A percentile compares a stretch with the other conserved stretches of the same genome.
These are phyloP conservation scores for Diploptera punctata DNA, from an alignment of 2,888 invertebrate genomes.

Conservation along the genomic window DNA sequence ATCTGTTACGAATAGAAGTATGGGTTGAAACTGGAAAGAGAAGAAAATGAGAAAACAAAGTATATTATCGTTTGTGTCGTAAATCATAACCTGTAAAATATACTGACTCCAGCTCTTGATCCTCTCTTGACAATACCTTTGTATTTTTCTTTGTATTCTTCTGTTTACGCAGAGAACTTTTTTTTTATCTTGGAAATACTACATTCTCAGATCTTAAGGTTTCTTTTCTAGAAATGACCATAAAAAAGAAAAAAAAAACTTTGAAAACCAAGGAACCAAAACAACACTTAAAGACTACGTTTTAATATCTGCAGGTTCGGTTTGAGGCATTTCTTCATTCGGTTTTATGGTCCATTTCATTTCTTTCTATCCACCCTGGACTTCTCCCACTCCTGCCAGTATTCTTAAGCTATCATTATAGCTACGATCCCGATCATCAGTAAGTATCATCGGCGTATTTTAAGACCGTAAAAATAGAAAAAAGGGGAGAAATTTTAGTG, in stretches of 20 bases:
- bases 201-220: background rate
- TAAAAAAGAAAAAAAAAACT: background rate
- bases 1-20: background rate
- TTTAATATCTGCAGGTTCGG: background rate
- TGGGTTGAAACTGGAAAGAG: no score
- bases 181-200: background rate
- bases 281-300: background rate
- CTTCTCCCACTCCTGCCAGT: background rate
- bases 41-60: background rate
- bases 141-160: background rate
- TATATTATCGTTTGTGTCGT: background rate
- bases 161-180: background rate
- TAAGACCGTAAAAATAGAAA: background rate
- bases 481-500: background rate
- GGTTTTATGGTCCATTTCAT: constrained; percentile 18
- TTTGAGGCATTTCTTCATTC: constrained; percentile 14
- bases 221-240: background rate
- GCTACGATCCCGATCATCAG: background rate
- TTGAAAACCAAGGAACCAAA: background rate
- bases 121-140: background rate
- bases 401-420: background rate
- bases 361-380: background rate
- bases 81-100: constrained; percentile 1
- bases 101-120: background rate
- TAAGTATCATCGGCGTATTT: background rate